Evolutionary conservation across 2,888 invertebrate genomes (phyloP).

Genomic region (Cheilosia grossa): DNA sequence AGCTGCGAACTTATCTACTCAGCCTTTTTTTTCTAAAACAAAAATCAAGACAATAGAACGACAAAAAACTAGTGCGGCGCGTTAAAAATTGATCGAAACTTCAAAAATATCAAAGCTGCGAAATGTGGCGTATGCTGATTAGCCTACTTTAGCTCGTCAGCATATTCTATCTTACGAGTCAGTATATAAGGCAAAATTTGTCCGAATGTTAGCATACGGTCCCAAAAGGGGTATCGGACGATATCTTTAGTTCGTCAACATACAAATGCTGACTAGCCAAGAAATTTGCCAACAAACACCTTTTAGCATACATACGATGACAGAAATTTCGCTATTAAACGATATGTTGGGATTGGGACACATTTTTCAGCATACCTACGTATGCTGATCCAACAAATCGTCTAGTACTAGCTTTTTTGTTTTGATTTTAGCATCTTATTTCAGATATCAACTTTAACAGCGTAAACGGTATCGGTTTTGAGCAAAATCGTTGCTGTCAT

Average conservation of each 20-base stretch:
- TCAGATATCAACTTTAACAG: no score
- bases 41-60: not conserved
- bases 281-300: not conserved
- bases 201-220: not conserved
- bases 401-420: no score
- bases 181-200: no score
- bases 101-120: constrained; percentile 4
- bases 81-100: not conserved
- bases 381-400: no score
- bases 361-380: no score
- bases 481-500: no score
- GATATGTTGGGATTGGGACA: no score
- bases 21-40: not conserved
- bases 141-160: constrained; percentile 4
- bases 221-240: not conserved
- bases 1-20: no score
- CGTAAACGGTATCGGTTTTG: no score
- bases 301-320: not conserved
- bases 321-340: no score
- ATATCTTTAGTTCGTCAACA: constrained; percentile 1
- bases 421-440: no score
- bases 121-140: not conserved
- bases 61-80: no score
- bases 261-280: constrained; percentile 1
- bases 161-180: not conserved